Base-by-base conservation (phyloP, 1,140 invertebrate species). In the Camponotus vicinus region DNA sequence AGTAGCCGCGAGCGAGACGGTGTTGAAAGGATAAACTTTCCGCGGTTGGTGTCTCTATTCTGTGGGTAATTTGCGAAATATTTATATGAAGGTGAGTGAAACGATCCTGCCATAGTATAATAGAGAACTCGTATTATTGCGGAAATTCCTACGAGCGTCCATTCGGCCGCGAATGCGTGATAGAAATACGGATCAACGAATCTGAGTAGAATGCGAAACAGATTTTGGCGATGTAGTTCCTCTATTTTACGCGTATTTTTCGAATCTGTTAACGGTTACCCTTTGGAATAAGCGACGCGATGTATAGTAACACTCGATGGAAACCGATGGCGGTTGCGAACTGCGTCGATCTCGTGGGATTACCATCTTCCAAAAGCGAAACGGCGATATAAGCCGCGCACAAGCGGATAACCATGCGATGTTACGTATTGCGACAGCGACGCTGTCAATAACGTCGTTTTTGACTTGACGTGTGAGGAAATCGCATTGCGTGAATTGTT, bases 321-420 rank as follows among this genome's bases (percentile, higher is more conserved):
- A n/a, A 40, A 3, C 18, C 9, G 27, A n/a, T n/a, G 27, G n/a
- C 40, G 78, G 67, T 55, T 15, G 34, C 55, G 34, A 57, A 34
- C 77, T 80, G 64, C 79, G 79, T 27, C 79, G 79, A 82, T 82
- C 27, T 27, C 67, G 79, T 49, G 55, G 67, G 79, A 67, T 80
- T 80, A 83, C 64, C 69, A 75, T 45, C 40, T 75, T 59, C 55
- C 37, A 70, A 83, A 75, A 83, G 27, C 69, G 40, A 42, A 83
- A 73, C 52, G 52, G 49, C 66, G 79, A 70, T 42, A 75, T 82
- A 83, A 83, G 79, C 79, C 79, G 79, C 40, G 79, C 69, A 37
- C 69, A 75, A 83, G 69, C 79, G 79, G 79, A 83, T 83, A 75
- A 75, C 69, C 37, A 55, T 55, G 57, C 57, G 40, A 70, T 70